phyloP scores from a whole-genome alignment of 2,888 invertebrate species.

The Sclerodermus sp. region DNA sequence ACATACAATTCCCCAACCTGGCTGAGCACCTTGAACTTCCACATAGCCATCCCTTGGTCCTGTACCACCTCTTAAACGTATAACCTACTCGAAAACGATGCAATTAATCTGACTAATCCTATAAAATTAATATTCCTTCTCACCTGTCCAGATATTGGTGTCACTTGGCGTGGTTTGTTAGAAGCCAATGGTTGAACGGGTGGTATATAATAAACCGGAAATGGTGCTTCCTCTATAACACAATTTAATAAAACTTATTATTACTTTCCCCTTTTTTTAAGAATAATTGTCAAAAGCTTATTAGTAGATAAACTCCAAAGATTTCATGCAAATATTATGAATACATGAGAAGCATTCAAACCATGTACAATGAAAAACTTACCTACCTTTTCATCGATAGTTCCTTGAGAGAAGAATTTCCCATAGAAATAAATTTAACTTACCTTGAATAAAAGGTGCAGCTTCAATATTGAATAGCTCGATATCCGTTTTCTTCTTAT shows the following conservation, averaged over 20 bases:
- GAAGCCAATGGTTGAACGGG: slow-evolving; percentile 37
- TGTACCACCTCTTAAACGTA: slow-evolving; percentile 57
- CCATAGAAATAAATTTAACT: slow-evolving; percentile 14
- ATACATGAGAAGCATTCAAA: too few species aligned
- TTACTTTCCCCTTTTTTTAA: background rate
- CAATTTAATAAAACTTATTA: slow-evolving; percentile 4
- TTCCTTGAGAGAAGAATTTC: too few species aligned
- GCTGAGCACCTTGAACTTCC: slow-evolving; percentile 53
- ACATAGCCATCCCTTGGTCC: slow-evolving; percentile 58
- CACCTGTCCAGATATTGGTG: slow-evolving; percentile 51
- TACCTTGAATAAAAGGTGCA: slow-evolving; percentile 37
- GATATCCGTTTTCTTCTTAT: slow-evolving; percentile 29
- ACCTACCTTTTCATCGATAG: too few species aligned
- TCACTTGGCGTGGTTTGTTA: slow-evolving; percentile 20
- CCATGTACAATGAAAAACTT: too few species aligned
- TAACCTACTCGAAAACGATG: slow-evolving; percentile 33
- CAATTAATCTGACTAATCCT: slow-evolving; percentile 1
- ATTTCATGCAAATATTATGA: too few species aligned
- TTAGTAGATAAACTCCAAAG: background rate
- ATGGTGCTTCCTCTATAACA: slow-evolving; percentile 45
- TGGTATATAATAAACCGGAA: slow-evolving; percentile 44
- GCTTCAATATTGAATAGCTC: slow-evolving; percentile 39
- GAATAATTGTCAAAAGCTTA: background rate
- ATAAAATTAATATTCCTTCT: slow-evolving; percentile 1
- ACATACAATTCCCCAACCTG: slow-evolving; percentile 61